These are phyloP conservation scores for Watsonalla cultraria DNA, from an alignment of 2,888 invertebrate genomes.

Conservation along the genomic window DNA sequence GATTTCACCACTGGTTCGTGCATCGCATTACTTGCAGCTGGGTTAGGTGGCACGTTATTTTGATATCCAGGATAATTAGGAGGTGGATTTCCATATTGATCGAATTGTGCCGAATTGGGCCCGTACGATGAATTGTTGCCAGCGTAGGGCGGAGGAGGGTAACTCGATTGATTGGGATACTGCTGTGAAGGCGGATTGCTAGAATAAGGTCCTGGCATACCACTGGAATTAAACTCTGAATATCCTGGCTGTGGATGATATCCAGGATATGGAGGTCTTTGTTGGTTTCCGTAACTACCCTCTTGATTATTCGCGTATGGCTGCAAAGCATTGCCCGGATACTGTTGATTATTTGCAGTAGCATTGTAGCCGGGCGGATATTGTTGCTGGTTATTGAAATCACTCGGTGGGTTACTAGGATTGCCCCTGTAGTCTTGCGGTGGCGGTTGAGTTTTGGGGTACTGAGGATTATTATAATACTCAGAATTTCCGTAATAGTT, in stretches of 20 bases:
- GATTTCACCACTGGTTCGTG: conserved; percentile 28
- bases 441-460: conserved; percentile 47
- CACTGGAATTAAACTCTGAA: conserved; percentile 49
- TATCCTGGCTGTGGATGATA: conserved; percentile 46
- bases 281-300: conserved; percentile 44
- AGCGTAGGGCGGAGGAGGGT: conserved; percentile 41
- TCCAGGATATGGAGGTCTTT: conserved; percentile 50
- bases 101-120: conserved; percentile 44
- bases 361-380: conserved; percentile 56
- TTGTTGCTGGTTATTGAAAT: conserved; percentile 48
- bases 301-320: conserved; percentile 56
- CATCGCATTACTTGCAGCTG: conserved; percentile 23
- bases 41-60: conserved; percentile 44
- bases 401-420: conserved; percentile 39
- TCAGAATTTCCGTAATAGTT: conserved; percentile 61
- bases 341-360: conserved; percentile 43
- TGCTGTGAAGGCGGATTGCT: conserved; percentile 42
- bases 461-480: conserved; percentile 66
- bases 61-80: conserved; percentile 51
- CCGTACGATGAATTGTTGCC: conserved; percentile 42
- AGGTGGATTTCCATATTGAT: conserved; percentile 51
- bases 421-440: conserved; percentile 51
- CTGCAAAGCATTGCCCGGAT: conserved; percentile 46
- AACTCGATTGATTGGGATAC: conserved; percentile 45
- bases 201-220: conserved; percentile 38